Evolutionary conservation across 2,113 vertebrate species (phyloP).

Genomic region (Alouatta palliata): DNA sequence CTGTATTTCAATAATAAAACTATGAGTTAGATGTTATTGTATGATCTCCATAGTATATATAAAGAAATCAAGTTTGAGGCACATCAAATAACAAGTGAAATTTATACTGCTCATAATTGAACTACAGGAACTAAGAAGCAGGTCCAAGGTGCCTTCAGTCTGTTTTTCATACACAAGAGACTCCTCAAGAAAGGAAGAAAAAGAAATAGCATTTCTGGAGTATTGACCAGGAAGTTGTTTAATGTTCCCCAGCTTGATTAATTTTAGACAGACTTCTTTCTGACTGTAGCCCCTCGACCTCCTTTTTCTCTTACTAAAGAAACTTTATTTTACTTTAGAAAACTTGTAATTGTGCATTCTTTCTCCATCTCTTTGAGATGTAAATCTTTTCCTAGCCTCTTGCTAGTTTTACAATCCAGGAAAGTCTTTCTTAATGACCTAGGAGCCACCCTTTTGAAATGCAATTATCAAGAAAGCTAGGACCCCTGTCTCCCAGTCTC

Average conservation of each 20-base stretch:
- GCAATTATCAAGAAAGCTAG: not conserved
- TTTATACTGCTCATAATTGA: not conserved
- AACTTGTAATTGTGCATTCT: not conserved
- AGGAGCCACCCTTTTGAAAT: not conserved
- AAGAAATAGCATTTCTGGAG: not conserved
- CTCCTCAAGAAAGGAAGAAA: not conserved
- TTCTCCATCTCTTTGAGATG: not conserved
- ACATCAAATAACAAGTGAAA: not conserved
- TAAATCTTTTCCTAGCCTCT: not conserved
- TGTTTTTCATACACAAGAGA: not conserved
- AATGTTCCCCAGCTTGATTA: too few species aligned
- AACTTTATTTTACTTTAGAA: not conserved
- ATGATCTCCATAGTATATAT: not conserved
- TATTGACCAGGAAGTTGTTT: not conserved
- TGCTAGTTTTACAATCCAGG: not conserved
- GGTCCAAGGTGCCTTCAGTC: not conserved
- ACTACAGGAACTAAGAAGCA: not conserved
- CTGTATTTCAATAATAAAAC: not conserved
- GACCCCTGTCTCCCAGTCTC: not conserved
- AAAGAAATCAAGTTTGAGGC: not conserved
- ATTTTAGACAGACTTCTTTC: not conserved
- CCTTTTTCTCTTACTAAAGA: not conserved
- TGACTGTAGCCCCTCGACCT: not conserved
- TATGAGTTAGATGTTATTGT: not conserved
- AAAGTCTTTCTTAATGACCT: not conserved